Base-by-base conservation (phyloP, 1,140 invertebrate species). In the Daktulosphaira vitifoliae region DNA sequence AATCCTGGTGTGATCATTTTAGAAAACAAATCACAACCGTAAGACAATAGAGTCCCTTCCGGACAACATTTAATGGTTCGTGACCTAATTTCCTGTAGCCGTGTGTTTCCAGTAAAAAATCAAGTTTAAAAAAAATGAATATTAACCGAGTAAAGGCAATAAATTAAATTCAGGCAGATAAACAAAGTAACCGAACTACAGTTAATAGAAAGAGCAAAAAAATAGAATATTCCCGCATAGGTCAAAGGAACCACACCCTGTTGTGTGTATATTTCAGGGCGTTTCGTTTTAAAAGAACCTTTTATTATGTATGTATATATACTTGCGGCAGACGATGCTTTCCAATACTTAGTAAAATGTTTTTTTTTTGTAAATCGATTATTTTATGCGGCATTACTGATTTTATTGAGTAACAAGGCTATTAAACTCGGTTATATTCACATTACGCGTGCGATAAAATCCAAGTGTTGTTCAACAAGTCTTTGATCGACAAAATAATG, bases 181-280 rank as follows among this genome's bases (percentile, higher is more conserved):
- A 62, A 62, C 56, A 62, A 62, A 48, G 56, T 62, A 48, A 33
- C 42, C 56, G 56, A 62, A 46, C 56, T 38, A 22, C 11, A 20
- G 56, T 62, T 46, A 23, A 37, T 53, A 15, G 29, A 62, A n/a
- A 62, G 39, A 46, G 25, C 26, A 46, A 33, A 62, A 62, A 62
- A 62, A 46, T 33, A 62, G 56, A 62, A 62, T 62, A 62, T 62
- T 62, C 56, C 26, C 56, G 42, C 13, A 33, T 11, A 62, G 56
- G 56, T 62, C 56, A 62, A 62, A 62, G 56, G 44, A 62, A 42
- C 56, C 56, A 62, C 56, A 62, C 56, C 56, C 56, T 62, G 25
- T 26, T 48, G 54, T 46, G 26, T 62, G 56, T 62, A 48, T 62
- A 62, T 46, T 62, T 62, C 56, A 62, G 56, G 56, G 56, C 56